Conservation (phyloP, 2,113 vertebrate species). For the Peromyscus maniculatus region DNA sequence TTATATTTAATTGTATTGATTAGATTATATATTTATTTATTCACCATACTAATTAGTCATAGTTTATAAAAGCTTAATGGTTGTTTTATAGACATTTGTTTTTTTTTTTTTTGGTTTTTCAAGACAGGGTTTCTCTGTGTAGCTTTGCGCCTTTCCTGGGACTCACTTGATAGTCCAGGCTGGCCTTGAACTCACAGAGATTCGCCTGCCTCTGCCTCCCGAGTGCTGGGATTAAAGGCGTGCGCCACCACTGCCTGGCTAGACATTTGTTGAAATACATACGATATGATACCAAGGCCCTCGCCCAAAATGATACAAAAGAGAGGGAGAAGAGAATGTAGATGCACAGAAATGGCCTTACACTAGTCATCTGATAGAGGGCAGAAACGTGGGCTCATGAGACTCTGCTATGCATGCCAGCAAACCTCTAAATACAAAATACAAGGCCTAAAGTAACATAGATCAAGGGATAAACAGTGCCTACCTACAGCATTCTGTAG, state of each 20-base stretch:
- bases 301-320: not conserved
- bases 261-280: slow-evolving; percentile 21
- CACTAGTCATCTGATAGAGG: not conserved
- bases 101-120: too few species aligned
- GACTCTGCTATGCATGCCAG: not conserved
- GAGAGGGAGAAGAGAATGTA: not conserved
- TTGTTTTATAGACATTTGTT: not conserved
- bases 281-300: not conserved
- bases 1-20: not conserved
- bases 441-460: not conserved
- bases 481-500: not conserved
- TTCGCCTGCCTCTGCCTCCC: too few species aligned
- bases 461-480: not conserved
- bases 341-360: not conserved
- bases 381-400: not conserved
- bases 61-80: not conserved
- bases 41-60: not conserved
- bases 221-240: too few species aligned
- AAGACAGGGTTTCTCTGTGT: too few species aligned
- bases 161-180: too few species aligned
- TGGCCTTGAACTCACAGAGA: too few species aligned
- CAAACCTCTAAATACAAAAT: slow-evolving; percentile 12
- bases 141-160: too few species aligned
- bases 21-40: not conserved
- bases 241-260: too few species aligned